Conservation (phyloP, 1,140 invertebrate species). For the Pseudomyrmex dendroicus region DNA sequence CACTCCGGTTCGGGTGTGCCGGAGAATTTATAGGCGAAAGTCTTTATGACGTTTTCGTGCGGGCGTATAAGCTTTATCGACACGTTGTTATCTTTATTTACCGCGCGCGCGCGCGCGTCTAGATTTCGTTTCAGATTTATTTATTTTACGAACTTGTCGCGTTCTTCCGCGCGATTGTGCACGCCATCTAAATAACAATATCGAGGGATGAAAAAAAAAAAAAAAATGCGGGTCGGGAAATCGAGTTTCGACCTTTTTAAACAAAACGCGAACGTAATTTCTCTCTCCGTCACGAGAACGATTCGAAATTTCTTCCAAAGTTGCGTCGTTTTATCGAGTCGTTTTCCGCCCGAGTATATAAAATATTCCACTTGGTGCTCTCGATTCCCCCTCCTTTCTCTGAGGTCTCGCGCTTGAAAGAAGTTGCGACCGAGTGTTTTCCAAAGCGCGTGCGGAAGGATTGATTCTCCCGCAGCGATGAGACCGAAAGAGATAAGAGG, state of each 20-base stretch:
- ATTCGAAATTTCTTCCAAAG: background rate
- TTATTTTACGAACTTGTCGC: slow-evolving; percentile 48
- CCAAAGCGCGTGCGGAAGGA: slow-evolving; percentile 69
- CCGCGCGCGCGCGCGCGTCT: slow-evolving; percentile 1
- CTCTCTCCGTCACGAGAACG: no score
- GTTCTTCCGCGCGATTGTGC: slow-evolving; percentile 2
- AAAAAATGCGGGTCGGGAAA: slow-evolving; percentile 1
- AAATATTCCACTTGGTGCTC: background rate
- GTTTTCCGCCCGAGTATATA: background rate
- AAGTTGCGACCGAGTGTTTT: slow-evolving; percentile 59
- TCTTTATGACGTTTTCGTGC: slow-evolving; percentile 51
- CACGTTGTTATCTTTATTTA: slow-evolving; percentile 70
- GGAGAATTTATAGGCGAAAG: slow-evolving; percentile 67
- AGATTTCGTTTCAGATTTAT: slow-evolving; percentile 66
- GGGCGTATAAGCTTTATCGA: slow-evolving; percentile 65
- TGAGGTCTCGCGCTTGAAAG: slow-evolving; percentile 51
- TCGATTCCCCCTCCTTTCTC: background rate
- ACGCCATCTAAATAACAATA: slow-evolving; percentile 2
- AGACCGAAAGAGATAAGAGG: slow-evolving; percentile 41
- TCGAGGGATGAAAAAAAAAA: background rate
- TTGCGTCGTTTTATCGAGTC: background rate
- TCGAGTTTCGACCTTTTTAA: slow-evolving; percentile 4
- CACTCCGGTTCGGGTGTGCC: slow-evolving; percentile 54
- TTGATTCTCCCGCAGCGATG: slow-evolving; percentile 69
- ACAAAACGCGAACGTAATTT: background rate